Base-by-base conservation (phyloP, 2,113 vertebrate species). In the Mystacornis crossleyi region DNA sequence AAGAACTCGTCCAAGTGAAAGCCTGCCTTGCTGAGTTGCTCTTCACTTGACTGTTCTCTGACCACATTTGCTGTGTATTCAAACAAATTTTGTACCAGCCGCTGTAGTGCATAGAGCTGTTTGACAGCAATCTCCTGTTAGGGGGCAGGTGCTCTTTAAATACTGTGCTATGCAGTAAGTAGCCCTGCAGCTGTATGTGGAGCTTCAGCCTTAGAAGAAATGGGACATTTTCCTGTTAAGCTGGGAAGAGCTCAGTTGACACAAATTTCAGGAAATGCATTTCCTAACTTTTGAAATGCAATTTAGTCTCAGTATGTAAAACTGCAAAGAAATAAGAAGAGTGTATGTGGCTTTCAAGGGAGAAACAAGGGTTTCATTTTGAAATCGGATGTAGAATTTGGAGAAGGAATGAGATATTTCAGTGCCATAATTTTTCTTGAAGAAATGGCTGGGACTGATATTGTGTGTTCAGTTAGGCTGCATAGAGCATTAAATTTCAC, bases 21-120 rank as follows among this genome's bases (percentile, higher is more conserved):
- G 33, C 19, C 67, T 65, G 0, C 6, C 9, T 69, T 81, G 24
- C 16, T 50, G 57, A 86, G 17, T 92, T 54, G 38, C 16, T 78
- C 26, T 88, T 79, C 28, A 34, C 3, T 43, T 74, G 9, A 17
- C 25, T 3, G 1, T 73, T 77, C 14, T 58, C 12, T 77, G 57
- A 82, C 10, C 17, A 75, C 4, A 4, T 69, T 92, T 0, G 0
- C 9, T 81, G n/a, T 61, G 28, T 57, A 34, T 58, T 67, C 14
- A 54, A 45, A 34, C 10, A 67, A 80, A 31, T 18, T 55, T 71
- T 79, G 24, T 50, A 54, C 11, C 19, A 28, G 9, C 15, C 19
- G 36, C 21, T 36, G 25, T 7, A 64, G 7, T 43, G 21, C 54
- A 31, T 17, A 25, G 34, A 67, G 50, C 0, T 1, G 15, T 34